Conservation (phyloP, 2,797 vertebrate species). For the Sebastes kiyomatsui region DNA sequence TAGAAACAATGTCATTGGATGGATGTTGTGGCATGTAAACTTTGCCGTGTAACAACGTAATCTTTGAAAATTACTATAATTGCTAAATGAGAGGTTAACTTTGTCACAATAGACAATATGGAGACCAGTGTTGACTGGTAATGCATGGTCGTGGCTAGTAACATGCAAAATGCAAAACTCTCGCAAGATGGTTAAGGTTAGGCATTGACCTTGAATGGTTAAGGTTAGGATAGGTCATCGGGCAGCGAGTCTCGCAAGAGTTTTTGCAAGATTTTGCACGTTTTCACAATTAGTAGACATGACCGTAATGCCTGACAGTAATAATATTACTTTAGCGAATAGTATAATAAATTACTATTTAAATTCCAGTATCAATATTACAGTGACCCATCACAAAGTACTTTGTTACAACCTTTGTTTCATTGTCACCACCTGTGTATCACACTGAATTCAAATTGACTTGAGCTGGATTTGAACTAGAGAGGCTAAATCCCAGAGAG, state of each 20-base stretch:
- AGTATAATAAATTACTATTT: background rate
- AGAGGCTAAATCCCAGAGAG: background rate
- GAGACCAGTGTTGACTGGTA: background rate
- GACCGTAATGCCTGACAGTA: background rate
- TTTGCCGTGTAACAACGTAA: background rate
- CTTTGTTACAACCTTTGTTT: background rate
- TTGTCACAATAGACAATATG: background rate
- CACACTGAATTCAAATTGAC: background rate
- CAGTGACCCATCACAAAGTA: background rate
- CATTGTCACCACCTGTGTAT: background rate
- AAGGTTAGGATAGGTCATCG: too few relatives aligned
- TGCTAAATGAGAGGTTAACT: background rate
- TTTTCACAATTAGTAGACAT: too few relatives aligned
- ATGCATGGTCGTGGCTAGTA: background rate
- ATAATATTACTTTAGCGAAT: background rate
- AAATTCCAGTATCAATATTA: background rate
- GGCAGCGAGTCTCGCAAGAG: too few relatives aligned
- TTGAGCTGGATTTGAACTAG: background rate
- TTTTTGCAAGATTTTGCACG: too few relatives aligned
- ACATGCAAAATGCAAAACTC: too few relatives aligned
- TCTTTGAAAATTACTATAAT: background rate
- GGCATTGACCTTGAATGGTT: too few relatives aligned
- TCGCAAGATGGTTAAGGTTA: too few relatives aligned
- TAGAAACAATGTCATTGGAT: too few relatives aligned
- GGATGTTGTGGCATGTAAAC: background rate